A percentile compares a stretch with the other conserved stretches of the same genome.
These are phyloP conservation scores for Griposia aprilina DNA, from an alignment of 2,888 invertebrate species.

Conservation along the genomic window DNA sequence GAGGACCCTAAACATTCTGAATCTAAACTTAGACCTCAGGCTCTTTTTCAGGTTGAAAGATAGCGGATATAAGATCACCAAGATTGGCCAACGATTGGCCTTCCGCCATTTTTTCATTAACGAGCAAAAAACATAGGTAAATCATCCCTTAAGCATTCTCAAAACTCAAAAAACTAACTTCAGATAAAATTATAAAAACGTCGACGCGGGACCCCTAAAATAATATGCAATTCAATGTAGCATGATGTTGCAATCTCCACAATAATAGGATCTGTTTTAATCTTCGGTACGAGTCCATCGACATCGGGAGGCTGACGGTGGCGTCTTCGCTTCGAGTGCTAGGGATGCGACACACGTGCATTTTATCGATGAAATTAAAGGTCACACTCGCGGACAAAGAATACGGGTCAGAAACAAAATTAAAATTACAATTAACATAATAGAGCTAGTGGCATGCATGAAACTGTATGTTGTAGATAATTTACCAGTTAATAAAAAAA, in stretches of 20 bases:
- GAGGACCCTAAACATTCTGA: background rate
- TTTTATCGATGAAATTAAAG: constrained; percentile 38
- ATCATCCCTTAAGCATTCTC: background rate
- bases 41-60: too few relatives aligned
- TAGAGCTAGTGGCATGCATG: too few relatives aligned
- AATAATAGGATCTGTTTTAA: constrained; percentile 88
- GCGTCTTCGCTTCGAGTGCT: constrained; percentile 74
- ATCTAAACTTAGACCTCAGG: background rate
- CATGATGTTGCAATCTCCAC: constrained; percentile 87
- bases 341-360: constrained; percentile 66
- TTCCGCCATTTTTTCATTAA: background rate
- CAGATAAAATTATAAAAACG: background rate
- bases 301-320: constrained; percentile 76
- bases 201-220: constrained; percentile 75
- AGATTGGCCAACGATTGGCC: too few relatives aligned
- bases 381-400: too few relatives aligned
- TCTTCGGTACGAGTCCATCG: constrained; percentile 79
- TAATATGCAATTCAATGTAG: constrained; percentile 76
- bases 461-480: too few relatives aligned
- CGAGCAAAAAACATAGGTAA: background rate
- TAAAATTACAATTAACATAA: too few relatives aligned
- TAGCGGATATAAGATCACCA: background rate
- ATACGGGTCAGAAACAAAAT: too few relatives aligned
- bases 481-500: too few relatives aligned
- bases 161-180: background rate